Evolutionary conservation across 2,113 vertebrate species (phyloP).

Genomic region (Muscicapa adusta): DNA sequence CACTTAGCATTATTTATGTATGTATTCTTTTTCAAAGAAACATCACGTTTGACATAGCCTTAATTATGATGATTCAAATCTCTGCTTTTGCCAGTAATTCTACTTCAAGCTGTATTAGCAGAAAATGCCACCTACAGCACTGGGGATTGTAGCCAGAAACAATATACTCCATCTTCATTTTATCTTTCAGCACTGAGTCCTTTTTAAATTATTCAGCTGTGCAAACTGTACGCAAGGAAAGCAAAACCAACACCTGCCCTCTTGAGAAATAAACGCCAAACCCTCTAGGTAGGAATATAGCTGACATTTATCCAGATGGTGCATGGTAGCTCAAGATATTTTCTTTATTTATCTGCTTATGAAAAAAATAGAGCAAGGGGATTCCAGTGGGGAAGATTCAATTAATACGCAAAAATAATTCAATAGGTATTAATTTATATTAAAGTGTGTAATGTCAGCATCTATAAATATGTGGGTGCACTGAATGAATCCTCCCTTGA

Average conservation of each 20-base stretch:
- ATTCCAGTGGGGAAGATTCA: not conserved
- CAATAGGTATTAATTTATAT: not conserved
- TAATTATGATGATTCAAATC: constrained; percentile 18
- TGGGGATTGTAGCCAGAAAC: constrained; percentile 42
- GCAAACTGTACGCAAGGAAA: constrained; percentile 52
- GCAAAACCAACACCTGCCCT: constrained; percentile 33
- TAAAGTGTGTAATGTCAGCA: not conserved
- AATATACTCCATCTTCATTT: constrained; percentile 56
- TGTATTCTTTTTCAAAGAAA: not conserved
- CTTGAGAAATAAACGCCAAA: constrained; percentile 38
- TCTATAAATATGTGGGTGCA: not conserved
- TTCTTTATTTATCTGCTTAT: constrained; percentile 9
- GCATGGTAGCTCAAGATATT: not conserved
- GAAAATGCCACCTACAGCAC: constrained; percentile 42
- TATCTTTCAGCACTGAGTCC: constrained; percentile 28
- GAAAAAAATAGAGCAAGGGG: not conserved
- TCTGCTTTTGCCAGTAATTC: not conserved
- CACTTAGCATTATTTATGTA: not conserved
- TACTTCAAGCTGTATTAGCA: constrained; percentile 14
- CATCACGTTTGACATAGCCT: not conserved
- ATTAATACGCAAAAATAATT: not conserved
- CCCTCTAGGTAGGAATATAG: constrained; percentile 3
- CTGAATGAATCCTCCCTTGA: not conserved
- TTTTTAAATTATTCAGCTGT: constrained; percentile 61
- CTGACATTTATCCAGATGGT: constrained; percentile 55